These are phyloP conservation scores for Nerophis lumbriciformis DNA, from an alignment of 2,113 vertebrate genomes.

Conservation along the genomic window DNA sequence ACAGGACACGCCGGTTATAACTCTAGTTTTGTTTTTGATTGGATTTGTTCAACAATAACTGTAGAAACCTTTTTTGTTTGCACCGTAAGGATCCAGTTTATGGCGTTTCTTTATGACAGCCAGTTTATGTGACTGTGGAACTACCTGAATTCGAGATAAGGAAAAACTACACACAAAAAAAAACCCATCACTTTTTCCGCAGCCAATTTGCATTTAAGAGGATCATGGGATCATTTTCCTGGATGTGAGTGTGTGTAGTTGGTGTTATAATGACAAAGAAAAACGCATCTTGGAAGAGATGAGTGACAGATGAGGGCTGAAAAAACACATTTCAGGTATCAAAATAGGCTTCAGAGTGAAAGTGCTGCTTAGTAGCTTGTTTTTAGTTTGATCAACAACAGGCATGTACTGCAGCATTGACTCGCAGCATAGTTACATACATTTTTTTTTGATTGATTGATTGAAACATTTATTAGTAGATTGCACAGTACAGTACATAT, in stretches of 20 bases:
- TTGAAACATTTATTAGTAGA: no score
- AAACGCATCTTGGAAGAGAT: slow-evolving; percentile 19
- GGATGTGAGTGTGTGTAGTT: slow-evolving; percentile 10
- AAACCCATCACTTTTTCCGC: slow-evolving; percentile 17
- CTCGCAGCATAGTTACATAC: no score
- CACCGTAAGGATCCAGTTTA: not conserved
- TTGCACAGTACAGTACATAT: no score
- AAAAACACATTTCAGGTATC: slow-evolving; percentile 44
- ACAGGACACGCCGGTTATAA: slow-evolving; percentile 20
- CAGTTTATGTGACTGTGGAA: slow-evolving; percentile 6
- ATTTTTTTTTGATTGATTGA: no score
- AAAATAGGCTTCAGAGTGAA: slow-evolving; percentile 34
- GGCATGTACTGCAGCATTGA: no score
- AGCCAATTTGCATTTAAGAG: slow-evolving; percentile 17
- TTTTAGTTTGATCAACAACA: not conserved
- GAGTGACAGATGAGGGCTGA: slow-evolving; percentile 26
- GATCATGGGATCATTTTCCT: slow-evolving; percentile 12
- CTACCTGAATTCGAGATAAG: slow-evolving; percentile 18
- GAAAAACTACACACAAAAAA: slow-evolving; percentile 9
- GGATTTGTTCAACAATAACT: not conserved
- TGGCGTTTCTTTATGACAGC: slow-evolving; percentile 5
- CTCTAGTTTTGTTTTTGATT: not conserved
- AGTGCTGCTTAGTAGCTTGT: not conserved
- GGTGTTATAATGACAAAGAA: slow-evolving; percentile 1
- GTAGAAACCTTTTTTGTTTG: not conserved